phyloP scores from a whole-genome alignment of 2,888 invertebrate species.

The Andrena trimmerana region DNA sequence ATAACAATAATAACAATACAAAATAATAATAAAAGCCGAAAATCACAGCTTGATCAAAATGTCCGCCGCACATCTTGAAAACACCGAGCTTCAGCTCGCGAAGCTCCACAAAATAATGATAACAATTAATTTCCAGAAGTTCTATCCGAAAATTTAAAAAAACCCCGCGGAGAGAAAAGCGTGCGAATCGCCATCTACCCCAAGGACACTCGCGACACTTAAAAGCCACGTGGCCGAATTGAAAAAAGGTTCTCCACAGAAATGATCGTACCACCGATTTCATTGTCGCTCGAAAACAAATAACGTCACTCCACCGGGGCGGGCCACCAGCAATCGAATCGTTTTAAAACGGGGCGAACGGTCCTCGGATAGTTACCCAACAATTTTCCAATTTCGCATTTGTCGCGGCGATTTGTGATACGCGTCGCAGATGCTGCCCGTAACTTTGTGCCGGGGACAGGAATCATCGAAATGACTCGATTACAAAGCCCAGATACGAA shows the following conservation, averaged over 20 bases:
- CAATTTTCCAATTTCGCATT: slow-evolving; percentile 48
- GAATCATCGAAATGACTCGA: slow-evolving; percentile 54
- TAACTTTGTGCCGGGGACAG: slow-evolving; percentile 24
- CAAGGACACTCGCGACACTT: not conserved
- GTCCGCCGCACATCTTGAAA: too few species aligned
- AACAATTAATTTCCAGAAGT: too few species aligned
- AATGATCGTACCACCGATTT: slow-evolving; percentile 4
- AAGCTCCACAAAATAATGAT: too few species aligned
- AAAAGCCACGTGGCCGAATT: slow-evolving; percentile 1
- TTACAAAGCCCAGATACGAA: slow-evolving; percentile 24
- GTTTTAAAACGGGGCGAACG: slow-evolving; percentile 21
- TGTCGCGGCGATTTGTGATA: slow-evolving; percentile 6
- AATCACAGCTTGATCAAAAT: too few species aligned
- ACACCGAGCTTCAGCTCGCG: too few species aligned
- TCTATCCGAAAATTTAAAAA: too few species aligned
- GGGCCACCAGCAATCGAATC: not conserved
- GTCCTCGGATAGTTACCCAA: slow-evolving; percentile 31
- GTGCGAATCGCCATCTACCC: not conserved
- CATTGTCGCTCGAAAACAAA: not conserved
- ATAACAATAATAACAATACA: too few species aligned
- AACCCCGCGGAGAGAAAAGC: not conserved
- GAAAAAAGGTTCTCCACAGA: not conserved
- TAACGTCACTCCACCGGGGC: not conserved
- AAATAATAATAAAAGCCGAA: too few species aligned
- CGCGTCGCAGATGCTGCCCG: slow-evolving; percentile 8